Base-by-base conservation (phyloP, 2,113 vertebrate species). In the Oceanites oceanicus region DNA sequence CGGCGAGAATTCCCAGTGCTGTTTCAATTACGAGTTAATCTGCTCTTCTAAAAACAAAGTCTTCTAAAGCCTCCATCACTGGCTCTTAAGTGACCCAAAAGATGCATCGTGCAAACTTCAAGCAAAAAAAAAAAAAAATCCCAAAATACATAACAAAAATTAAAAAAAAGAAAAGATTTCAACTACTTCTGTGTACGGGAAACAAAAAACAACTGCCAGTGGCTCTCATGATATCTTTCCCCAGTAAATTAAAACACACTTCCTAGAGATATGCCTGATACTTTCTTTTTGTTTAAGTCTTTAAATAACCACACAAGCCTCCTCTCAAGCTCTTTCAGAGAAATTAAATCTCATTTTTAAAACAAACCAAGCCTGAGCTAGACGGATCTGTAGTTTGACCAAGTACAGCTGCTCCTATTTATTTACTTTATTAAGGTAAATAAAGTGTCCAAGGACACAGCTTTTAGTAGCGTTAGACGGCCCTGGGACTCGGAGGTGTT, bases 191-290 rank as follows among this genome's bases (percentile, higher is more conserved):
- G 6, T 62, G 12, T 62, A 55, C 0, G 1, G 45, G 12, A 59
- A 91, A 90, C 34, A 77, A 40, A 82, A 52, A 96, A 92, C 52
- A 91, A 71, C 30, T 88, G 81, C 81, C 66, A 88, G 34, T 82
- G 66, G 66, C 70, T 94, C 49, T 91, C 53, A 49, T 71, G 27
- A 3, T 68, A 53, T 81, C 49, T n/a, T 87, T 56, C 32, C 63
- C 44, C 62, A 88, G 40, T 72, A 94, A 87, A 88, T 65, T 87
- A 85, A 44, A 94, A 78, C 25, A 75, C 0, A 0, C 34, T 92
- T 95, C 23, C 53, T 56, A 76, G 36, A 79, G 73, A 68, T 88
- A 75, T 3, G 34, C 49, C 34, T n/a, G 36, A 85, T 85, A 68
- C 44, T 78, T 81, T 67, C 42, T 76, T 92, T 86, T 74, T 15